Evolutionary conservation across 2,888 invertebrate genomes (phyloP), one percentile per base, ranked within the genome.

Genomic region (Cryptocheilus praepositus): DNA sequence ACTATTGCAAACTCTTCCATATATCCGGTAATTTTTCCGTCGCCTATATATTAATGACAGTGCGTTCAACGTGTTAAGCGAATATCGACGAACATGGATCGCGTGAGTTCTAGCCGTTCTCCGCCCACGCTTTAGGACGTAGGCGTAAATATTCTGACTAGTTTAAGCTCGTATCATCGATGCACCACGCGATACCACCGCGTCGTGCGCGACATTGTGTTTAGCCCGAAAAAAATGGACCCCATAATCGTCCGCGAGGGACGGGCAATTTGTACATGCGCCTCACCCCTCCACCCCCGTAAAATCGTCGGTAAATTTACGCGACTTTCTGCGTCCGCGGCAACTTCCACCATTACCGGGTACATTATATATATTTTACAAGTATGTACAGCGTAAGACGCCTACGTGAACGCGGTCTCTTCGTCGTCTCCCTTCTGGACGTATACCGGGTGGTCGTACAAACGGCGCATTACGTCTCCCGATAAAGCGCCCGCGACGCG

Each of bases 361-460:
- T 49, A 19, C 49, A 19, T 49, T 19, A 19, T 15, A 49, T 16
- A 49, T 36, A 36, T 36, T 36, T 1, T 36, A 36, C 36, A 11
- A 36, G 36, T 36, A 36, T 36, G 11, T 7, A 11, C 36, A 11
- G 73, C 69, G 73, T 73, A 73, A 73, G 61, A 8, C 61, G 73
- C 69, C 69, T 73, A 73, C 73, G 51, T 11, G 61, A 64, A 61
- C 36, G 44, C 64, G 63, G 67, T 15, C 43, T 18, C 18, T 16
- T n/a, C 3, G 11, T 13, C 43, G 28, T 55, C 28, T 54, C 25
- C 36, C 54, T 13, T 36, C 43, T 55, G 28, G 15, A 11, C 54
- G n/a, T 54, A 25, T 54, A 54, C 28, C 54, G 28, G 28, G 54
- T 28, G 43, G 19, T 4, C 55, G 55, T 36, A 16, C 28, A 19